Base-by-base conservation (phyloP, 2,113 vertebrate species). In the Labeo catla region DNA sequence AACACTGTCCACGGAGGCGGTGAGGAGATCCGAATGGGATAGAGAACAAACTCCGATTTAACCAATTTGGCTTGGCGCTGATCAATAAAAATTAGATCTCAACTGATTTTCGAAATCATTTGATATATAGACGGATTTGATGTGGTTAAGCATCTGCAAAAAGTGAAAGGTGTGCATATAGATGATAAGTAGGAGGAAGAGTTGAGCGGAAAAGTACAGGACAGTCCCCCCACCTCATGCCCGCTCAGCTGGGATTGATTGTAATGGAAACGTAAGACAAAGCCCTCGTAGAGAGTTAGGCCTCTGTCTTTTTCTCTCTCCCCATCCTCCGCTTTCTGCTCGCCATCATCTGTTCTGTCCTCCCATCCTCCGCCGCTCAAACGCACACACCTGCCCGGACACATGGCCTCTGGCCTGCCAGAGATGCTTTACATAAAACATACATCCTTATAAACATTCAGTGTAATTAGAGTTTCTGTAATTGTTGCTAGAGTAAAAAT, bases 151-250 rank as follows among this genome's bases (percentile, higher is more conserved):
- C 36, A 8, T 39, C 4, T 61, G 13, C 4, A 61, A 23, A 39
- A 6, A 45, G 36, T 59, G 36, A 12, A 28, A 57, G 81, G 52
- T 15, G 6, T 76, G 52, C 54, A 19, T 74, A 49, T 88, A 90
- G 89, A 36, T 47, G 11, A 47, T n/a, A 88, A 86, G 88, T 87
- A 76, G 2, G 6, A 28, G 39, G 68, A 74, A 39, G 65, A 16
- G 12, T 81, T 59, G 54, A 59, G 90, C 79, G 94, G 93, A 93
- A 95, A 95, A 95, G 91, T 95, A 95, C 94, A 88, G 86, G 61
- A 90, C 89, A 89, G 84, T 86, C 89, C 88, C 90, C 65, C 89
- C 89, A 79, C 92, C 91, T 92, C 92, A 91, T 21, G 39, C 50
- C n/a, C 49, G 28, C 66, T 87, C 76, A 85, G 86, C 84, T 83